Evolutionary conservation across 2,888 invertebrate genomes (phyloP).

Genomic region (Mantis religiosa): DNA sequence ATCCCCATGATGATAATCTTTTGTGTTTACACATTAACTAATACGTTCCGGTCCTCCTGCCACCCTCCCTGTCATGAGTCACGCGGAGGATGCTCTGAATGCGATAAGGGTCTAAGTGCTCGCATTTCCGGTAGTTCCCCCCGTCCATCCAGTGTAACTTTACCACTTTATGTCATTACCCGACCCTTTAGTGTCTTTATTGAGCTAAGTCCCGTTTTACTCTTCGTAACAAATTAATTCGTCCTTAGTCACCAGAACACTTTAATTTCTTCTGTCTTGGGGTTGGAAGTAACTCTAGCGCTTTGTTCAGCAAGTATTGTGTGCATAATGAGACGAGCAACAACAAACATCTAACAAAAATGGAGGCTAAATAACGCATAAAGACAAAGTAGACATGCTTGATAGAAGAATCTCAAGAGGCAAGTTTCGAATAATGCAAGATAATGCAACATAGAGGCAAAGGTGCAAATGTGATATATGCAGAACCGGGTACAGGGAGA

Average conservation of each 20-base stretch:
- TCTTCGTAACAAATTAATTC: not conserved
- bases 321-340: too few relatives aligned
- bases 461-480: too few relatives aligned
- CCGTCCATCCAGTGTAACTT: not conserved
- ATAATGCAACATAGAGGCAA: too few relatives aligned
- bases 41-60: conserved; percentile 1
- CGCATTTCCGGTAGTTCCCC: not conserved
- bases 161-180: not conserved
- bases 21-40: conserved; percentile 16
- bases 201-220: not conserved
- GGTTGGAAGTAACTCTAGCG: not conserved
- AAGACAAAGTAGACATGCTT: too few relatives aligned
- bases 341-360: too few relatives aligned
- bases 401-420: too few relatives aligned
- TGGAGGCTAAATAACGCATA: too few relatives aligned
- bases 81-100: not conserved
- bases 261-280: not conserved
- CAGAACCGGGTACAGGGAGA: too few relatives aligned
- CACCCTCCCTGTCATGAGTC: not conserved
- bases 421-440: too few relatives aligned
- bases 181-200: not conserved
- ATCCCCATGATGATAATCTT: not conserved
- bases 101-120: not conserved
- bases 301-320: too few relatives aligned
- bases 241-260: not conserved